Evolutionary conservation across 2,113 vertebrate species (phyloP), one percentile per base, ranked within the genome.

Genomic region (Phoxinus phoxinus): DNA sequence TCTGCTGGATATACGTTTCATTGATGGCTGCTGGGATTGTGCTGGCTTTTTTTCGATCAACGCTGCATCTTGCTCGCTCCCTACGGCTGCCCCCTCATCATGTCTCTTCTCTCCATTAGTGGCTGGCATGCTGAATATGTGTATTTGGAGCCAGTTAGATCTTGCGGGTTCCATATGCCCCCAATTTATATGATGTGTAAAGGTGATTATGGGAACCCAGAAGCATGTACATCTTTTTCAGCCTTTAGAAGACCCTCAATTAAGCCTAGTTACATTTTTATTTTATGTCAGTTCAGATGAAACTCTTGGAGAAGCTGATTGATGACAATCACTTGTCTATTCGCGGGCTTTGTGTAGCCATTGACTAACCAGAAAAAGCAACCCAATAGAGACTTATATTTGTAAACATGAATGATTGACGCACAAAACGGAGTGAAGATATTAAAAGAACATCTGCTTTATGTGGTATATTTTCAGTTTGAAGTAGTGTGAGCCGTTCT

Each of bases 11-110:
- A 73, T 73, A 76, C 2, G 53, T 13, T 82, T 78, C 74, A 85
- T 85, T 79, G 79, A 48, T n/a, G 30, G 23, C 15, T 41, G 48
- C 63, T 48, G 82, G 19, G 37, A 83, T 83, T 81, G 83, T 71
- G 32, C 6, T 58, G 46, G 84, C 67, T 85, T 53, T 83, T 17
- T 46, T 73, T 65, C 73, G 19, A 69, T 88, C 76, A 53, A 30
- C 8, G 23, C 32, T 69, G 1, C 67, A 59, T 74, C 27, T 72
- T 4, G 48, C 56, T n/a, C 8, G 19, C 12, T 53, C 46, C 63
- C 27, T 35, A 51, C 12, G 63, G 25, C 44, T 32, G 21, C 21
- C 19, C 6, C 37, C 44, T 48, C 44, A 48, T 30, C 67, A n/a
- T 10, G 25, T 48, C 13, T n/a, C 44, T 72, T 73, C 10, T n/a